Evolutionary conservation across 2,797 vertebrate species (phyloP).

Genomic region (Scolopax bukidnonensis): DNA sequence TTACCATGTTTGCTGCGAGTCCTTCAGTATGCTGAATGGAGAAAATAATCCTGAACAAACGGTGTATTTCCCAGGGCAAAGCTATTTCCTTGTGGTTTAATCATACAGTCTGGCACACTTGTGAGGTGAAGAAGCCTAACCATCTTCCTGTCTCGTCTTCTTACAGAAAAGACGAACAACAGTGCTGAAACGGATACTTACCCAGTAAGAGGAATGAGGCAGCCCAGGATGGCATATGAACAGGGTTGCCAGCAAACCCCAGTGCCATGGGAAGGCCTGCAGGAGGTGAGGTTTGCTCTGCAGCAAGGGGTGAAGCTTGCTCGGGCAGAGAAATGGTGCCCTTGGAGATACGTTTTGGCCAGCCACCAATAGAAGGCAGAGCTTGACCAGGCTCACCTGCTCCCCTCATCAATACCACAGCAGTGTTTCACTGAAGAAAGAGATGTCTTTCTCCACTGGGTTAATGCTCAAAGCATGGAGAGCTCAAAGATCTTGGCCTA

Average conservation of each 20-base stretch:
- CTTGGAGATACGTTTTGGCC: neutral
- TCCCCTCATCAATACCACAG: neutral
- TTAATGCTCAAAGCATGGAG: neutral
- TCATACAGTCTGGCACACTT: neutral
- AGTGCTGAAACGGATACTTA: neutral
- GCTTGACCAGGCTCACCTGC: neutral
- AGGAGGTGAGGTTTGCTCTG: neutral
- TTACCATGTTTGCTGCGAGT: fast-evolving
- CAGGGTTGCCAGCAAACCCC: neutral
- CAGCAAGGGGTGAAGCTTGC: neutral
- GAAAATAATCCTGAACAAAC: neutral
- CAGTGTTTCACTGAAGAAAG: neutral
- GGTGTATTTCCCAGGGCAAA: neutral
- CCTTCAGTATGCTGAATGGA: neutral
- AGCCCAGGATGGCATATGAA: neutral
- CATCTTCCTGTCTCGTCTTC: neutral
- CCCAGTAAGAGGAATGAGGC: neutral
- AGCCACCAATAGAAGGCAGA: neutral
- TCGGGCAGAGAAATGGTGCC: neutral
- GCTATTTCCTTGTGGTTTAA: neutral
- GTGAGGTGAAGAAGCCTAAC: neutral
- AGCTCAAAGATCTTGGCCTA: neutral
- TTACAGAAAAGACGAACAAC: neutral
- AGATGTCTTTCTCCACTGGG: neutral
- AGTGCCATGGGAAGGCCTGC: neutral